A percentile compares a stretch with the other conserved stretches of the same genome.
Evolutionary conservation across 2,113 vertebrate genomes (phyloP).

Genomic region (Esox niger): DNA sequence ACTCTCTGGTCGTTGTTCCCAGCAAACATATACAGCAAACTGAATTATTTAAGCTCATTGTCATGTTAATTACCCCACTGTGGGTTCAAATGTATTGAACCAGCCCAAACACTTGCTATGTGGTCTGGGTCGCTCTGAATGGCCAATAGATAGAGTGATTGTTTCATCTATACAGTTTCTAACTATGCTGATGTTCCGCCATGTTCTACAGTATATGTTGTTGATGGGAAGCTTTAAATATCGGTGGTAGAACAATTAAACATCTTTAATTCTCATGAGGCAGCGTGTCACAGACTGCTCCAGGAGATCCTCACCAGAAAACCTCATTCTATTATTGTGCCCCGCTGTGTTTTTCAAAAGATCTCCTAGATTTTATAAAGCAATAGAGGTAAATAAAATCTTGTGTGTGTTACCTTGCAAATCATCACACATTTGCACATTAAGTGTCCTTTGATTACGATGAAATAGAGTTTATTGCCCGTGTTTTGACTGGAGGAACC

Average conservation of each 20-base stretch:
- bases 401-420: too few species aligned
- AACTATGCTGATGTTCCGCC: conserved; percentile 17
- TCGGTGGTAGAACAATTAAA: conserved; percentile 13
- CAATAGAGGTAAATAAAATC: conserved; percentile 6
- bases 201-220: conserved; percentile 5
- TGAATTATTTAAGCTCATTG: conserved; percentile 33
- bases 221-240: conserved; percentile 11
- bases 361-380: conserved; percentile 4
- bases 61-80: conserved; percentile 32
- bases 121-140: conserved; percentile 1
- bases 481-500: too few species aligned
- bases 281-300: conserved; percentile 12
- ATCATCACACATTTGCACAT: too few species aligned
- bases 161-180: conserved; percentile 11
- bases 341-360: conserved; percentile 8
- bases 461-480: too few species aligned
- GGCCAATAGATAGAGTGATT: conserved; percentile 23
- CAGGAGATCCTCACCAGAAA: background rate
- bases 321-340: conserved; percentile 9
- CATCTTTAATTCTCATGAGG: conserved; percentile 14
- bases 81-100: conserved; percentile 25
- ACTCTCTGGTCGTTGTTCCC: background rate
- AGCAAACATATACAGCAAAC: conserved; percentile 17
- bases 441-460: too few species aligned
- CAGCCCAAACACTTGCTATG: conserved; percentile 5